phyloP scores from a whole-genome alignment of 2,888 invertebrate genomes.

The Selenia dentaria region DNA sequence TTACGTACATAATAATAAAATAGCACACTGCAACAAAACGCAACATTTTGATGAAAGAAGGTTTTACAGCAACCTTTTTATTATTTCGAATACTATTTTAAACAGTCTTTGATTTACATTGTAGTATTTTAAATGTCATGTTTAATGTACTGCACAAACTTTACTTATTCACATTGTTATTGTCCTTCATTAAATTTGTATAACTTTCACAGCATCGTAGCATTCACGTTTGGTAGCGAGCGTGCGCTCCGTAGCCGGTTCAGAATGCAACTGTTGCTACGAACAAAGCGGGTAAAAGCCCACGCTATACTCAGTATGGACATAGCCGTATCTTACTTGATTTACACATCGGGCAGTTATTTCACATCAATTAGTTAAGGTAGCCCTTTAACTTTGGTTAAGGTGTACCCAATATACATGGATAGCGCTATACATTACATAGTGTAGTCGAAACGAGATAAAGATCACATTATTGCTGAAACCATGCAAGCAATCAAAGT shows the following conservation, averaged over 20 bases:
- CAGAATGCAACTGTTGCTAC: slow-evolving; percentile 78
- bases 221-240: slow-evolving; percentile 32
- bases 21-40: slow-evolving; percentile 47
- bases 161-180: neutral
- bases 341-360: no score
- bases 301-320: slow-evolving; percentile 9
- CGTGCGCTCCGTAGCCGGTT: slow-evolving; percentile 66
- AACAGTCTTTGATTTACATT: neutral
- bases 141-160: slow-evolving; percentile 1
- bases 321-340: no score
- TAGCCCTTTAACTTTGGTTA: no score
- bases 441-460: no score
- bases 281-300: slow-evolving; percentile 33
- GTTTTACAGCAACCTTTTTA: slow-evolving; percentile 12
- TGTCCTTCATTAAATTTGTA: neutral
- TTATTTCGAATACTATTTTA: slow-evolving; percentile 2
- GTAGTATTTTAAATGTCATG: no score
- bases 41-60: no score
- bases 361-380: no score
- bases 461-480: no score
- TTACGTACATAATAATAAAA: slow-evolving; percentile 50
- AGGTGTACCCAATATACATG: no score
- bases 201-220: slow-evolving; percentile 16
- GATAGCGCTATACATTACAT: no score
- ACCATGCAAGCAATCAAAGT: no score